Base-by-base conservation (phyloP, 2,888 invertebrate species). In the Andrena fulva region DNA sequence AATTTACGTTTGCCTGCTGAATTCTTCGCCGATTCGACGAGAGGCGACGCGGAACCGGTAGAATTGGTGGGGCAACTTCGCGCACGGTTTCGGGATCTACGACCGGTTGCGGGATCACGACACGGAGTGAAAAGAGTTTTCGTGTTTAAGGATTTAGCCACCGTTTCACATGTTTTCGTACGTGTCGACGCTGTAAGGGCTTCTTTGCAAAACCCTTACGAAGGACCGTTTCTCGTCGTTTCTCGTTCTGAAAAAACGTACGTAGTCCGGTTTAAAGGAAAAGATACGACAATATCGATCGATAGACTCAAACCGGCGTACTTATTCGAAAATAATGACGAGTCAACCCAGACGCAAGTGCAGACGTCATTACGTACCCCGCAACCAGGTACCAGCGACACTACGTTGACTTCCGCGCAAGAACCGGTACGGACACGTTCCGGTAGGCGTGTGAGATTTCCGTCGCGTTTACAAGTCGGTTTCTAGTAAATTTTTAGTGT, bases 91-190 rank as follows among this genome's bases (percentile, higher is more conserved):
- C 31, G 31, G 0, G 31, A 31, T 31, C 31, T 31, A 31, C 31
- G 31, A 31, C 31, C 31, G 6, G 31, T 31, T 7, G 31, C 31
- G 31, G 31, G 31, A 31, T 8, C 63, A 20, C 69, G 75, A 2
- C 82, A 85, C 12, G 72, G 75, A 7, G 31, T 56, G n/a, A 54
- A 10, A 0, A 31, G 2, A 4, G 70, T 62, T 0, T 86, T 86
- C 16, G 68, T 85, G 3, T 69, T 76, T 29, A 70, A 80, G 50
- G 80, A 84, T 8, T 63, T 87, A 1, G 56, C 52, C 0, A 77
- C 54, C 1, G n/a, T 71, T 1, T 29, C 80, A 0, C 85, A 85
- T 7, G 87, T 88, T 0, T 85, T 85, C 10, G 16, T 87, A 2
- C 69, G 82, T 5, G 63, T 62, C 8, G 85, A 85, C 16, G 62